Percentiles rank a stretch among this genome's conserved stretches.
These are phyloP conservation scores for Brevimyrus niger DNA, from an alignment of 2,113 vertebrate genomes.

Conservation along the genomic window DNA sequence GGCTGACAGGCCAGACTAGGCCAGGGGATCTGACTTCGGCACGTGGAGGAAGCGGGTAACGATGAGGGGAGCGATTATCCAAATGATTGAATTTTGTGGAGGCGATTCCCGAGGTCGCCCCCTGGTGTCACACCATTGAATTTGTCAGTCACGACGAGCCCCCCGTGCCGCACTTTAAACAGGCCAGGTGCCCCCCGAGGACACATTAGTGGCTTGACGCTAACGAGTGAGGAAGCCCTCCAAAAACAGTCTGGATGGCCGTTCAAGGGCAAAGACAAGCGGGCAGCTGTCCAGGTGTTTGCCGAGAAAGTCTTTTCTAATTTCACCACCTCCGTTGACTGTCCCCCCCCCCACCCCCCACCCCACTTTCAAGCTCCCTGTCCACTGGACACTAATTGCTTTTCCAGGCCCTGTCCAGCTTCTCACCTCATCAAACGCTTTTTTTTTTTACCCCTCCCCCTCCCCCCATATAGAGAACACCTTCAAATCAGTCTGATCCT, in stretches of 20 bases:
- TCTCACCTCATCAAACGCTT: background rate
- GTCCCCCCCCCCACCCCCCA: too few species aligned
- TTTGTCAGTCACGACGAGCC: background rate
- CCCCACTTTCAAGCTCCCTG: background rate
- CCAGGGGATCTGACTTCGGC: background rate
- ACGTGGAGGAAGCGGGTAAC: too few species aligned
- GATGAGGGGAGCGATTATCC: background rate
- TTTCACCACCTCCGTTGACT: background rate
- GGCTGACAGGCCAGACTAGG: background rate
- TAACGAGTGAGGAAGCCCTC: background rate
- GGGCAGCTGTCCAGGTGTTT: background rate
- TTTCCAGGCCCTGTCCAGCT: background rate
- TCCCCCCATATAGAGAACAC: background rate
- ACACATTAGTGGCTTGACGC: background rate
- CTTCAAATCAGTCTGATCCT: background rate
- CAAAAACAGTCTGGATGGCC: background rate
- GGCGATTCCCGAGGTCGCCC: background rate
- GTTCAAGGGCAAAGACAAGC: background rate
- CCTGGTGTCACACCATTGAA: background rate
- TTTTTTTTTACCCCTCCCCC: background rate
- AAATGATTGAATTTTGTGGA: constrained; percentile 23
- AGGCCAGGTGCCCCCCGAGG: background rate
- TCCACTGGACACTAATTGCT: background rate
- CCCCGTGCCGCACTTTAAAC: background rate
- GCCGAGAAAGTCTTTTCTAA: background rate